These are phyloP conservation scores for Phragmatobia fuliginosa DNA, from an alignment of 2,888 invertebrate genomes.

Conservation along the genomic window DNA sequence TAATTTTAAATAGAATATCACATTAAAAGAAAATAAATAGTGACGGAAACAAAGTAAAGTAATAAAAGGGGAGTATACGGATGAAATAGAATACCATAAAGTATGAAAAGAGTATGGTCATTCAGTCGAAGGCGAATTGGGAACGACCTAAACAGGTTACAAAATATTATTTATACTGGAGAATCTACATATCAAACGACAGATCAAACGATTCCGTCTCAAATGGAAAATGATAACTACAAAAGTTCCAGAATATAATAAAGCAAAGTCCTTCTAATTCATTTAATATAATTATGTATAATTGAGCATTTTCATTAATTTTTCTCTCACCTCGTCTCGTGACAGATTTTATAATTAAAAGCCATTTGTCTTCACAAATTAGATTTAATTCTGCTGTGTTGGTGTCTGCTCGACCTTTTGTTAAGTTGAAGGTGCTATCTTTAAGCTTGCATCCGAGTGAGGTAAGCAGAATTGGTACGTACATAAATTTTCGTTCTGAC, in stretches of 20 bases:
- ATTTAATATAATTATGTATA: slow-evolving; percentile 52
- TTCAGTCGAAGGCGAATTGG: too few relatives aligned
- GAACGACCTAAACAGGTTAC: too few relatives aligned
- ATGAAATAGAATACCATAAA: too few relatives aligned
- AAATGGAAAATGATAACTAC: too few relatives aligned
- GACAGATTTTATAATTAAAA: slow-evolving; percentile 55
- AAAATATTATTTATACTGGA: too few relatives aligned
- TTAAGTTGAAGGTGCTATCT: slow-evolving; percentile 16
- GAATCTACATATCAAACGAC: too few relatives aligned
- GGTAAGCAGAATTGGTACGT: slow-evolving; percentile 3
- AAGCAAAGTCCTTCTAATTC: slow-evolving; percentile 33
- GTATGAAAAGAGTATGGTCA: too few relatives aligned
- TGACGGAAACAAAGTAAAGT: too few relatives aligned
- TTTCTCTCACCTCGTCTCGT: slow-evolving; percentile 35
- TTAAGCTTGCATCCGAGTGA: not conserved
- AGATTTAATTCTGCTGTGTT: slow-evolving; percentile 36
- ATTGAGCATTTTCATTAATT: slow-evolving; percentile 53
- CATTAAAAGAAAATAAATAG: too few relatives aligned
- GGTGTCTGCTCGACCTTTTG: slow-evolving; percentile 19
- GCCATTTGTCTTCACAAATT: slow-evolving; percentile 50
- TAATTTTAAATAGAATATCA: too few relatives aligned
- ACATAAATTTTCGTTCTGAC: not conserved
- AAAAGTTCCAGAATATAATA: not conserved
- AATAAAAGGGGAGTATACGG: too few relatives aligned
- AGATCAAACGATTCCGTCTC: too few relatives aligned